Conservation (phyloP, 2,113 vertebrate species). For the Semnornis frantzii region DNA sequence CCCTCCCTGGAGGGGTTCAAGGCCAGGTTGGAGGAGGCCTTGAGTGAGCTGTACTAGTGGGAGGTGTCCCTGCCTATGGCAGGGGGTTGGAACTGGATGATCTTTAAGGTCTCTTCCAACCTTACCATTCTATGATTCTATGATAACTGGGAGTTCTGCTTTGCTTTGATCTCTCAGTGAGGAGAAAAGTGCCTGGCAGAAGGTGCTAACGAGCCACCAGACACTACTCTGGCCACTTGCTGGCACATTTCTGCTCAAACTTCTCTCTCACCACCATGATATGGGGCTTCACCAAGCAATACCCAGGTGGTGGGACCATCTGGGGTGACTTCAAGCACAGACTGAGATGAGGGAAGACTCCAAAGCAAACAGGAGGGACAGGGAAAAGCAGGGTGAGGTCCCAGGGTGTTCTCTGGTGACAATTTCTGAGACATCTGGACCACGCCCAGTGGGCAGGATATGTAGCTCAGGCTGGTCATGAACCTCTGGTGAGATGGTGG, state of each 20-base stretch:
- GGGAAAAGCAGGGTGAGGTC: neutral
- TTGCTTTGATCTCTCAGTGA: neutral
- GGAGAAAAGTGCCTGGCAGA: neutral
- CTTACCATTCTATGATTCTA: too few relatives aligned
- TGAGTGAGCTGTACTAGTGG: too few relatives aligned
- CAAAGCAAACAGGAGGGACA: neutral
- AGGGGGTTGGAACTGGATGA: too few relatives aligned
- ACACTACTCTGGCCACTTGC: neutral
- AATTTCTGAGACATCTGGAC: accelerated
- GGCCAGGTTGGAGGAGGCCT: too few relatives aligned
- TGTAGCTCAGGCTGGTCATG: neutral
- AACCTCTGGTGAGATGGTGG: neutral
- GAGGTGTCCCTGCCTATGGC: too few relatives aligned
- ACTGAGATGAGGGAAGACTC: neutral
- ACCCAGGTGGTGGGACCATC: neutral
- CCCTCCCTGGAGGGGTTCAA: too few relatives aligned
- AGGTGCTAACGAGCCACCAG: neutral
- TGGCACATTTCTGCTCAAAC: neutral
- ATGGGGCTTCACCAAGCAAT: neutral
- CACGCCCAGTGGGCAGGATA: neutral
- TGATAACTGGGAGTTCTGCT: neutral
- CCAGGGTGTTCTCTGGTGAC: too few relatives aligned
- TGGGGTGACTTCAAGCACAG: neutral
- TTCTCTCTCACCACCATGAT: neutral
- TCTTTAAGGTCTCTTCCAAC: too few relatives aligned